A percentile compares a stretch with the other conserved stretches of the same genome.
These are phyloP conservation scores for Thymelicus sylvestris DNA, from an alignment of 2,888 invertebrate genomes.

Conservation along the genomic window DNA sequence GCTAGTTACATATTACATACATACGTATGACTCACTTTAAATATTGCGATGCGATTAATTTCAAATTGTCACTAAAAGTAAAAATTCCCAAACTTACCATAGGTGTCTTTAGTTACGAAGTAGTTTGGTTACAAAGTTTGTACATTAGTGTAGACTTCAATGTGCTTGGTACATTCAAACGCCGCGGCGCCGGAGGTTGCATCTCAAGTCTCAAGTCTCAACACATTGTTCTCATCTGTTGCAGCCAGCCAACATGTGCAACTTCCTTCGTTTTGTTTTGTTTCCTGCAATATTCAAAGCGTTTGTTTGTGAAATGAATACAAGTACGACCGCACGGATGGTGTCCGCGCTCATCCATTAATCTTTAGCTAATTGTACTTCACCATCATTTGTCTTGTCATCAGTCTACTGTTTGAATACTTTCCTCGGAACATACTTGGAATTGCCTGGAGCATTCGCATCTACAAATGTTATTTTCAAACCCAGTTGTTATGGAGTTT, in stretches of 20 bases:
- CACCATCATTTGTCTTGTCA: neutral
- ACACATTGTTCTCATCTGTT: constrained; percentile 36
- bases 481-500: neutral
- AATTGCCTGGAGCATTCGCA: neutral
- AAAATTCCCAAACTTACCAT: no score
- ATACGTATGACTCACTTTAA: no score
- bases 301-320: constrained; percentile 20
- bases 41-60: no score
- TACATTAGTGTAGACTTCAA: neutral
- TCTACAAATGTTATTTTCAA: constrained; percentile 1
- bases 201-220: neutral
- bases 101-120: no score
- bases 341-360: neutral
- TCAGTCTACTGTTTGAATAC: neutral
- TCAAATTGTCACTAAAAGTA: no score
- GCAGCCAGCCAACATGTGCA: constrained; percentile 34
- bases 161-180: constrained; percentile 11
- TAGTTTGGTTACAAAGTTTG: no score
- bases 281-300: constrained; percentile 19
- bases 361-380: constrained; percentile 22
- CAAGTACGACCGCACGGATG: neutral
- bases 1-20: no score
- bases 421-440: neutral
- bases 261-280: constrained; percentile 36
- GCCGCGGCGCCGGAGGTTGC: constrained; percentile 31